Conservation (phyloP, 2,888 invertebrate species). For the Acronicta alni region DNA sequence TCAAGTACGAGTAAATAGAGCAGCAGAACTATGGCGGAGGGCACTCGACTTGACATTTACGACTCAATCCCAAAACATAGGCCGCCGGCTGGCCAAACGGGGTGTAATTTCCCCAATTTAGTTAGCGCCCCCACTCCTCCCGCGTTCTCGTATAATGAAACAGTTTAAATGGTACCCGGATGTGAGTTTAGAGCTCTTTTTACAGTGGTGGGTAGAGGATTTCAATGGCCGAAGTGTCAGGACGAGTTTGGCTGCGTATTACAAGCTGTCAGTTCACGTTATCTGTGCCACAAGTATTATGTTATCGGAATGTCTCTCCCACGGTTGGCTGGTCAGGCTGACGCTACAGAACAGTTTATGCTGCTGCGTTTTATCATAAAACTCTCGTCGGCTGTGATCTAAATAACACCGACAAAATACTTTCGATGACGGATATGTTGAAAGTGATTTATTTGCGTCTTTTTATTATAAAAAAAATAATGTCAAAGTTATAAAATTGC, state of each 20-base stretch:
- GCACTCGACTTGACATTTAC: slow-evolving; percentile 86
- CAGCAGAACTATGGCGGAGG: slow-evolving; percentile 79
- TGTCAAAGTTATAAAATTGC: slow-evolving; percentile 1
- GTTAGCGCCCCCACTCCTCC: slow-evolving; percentile 70
- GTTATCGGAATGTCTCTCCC: slow-evolving; percentile 74
- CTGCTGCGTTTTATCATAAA: slow-evolving; percentile 54
- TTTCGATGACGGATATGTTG: slow-evolving; percentile 41
- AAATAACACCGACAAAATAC: slow-evolving; percentile 47
- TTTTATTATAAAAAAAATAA: slow-evolving; percentile 34
- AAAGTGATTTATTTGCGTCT: slow-evolving; percentile 40
- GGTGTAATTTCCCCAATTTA: slow-evolving; percentile 76
- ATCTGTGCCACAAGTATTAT: slow-evolving; percentile 77
- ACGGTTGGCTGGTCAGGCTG: slow-evolving; percentile 67
- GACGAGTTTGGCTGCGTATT: slow-evolving; percentile 80
- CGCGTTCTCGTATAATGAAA: slow-evolving; percentile 38
- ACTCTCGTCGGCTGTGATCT: slow-evolving; percentile 50
- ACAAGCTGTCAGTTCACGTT: slow-evolving; percentile 81
- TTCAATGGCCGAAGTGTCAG: slow-evolving; percentile 80
- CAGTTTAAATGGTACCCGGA: slow-evolving; percentile 50
- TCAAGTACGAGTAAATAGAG: slow-evolving; percentile 80
- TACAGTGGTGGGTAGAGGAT: slow-evolving; percentile 69
- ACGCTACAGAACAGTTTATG: slow-evolving; percentile 48
- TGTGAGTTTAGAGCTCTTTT: slow-evolving; percentile 65
- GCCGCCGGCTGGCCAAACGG: slow-evolving; percentile 76
- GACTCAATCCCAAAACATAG: slow-evolving; percentile 86